Conservation (phyloP, 2,113 vertebrate genomes). For the Hippocampus abdominalis region DNA sequence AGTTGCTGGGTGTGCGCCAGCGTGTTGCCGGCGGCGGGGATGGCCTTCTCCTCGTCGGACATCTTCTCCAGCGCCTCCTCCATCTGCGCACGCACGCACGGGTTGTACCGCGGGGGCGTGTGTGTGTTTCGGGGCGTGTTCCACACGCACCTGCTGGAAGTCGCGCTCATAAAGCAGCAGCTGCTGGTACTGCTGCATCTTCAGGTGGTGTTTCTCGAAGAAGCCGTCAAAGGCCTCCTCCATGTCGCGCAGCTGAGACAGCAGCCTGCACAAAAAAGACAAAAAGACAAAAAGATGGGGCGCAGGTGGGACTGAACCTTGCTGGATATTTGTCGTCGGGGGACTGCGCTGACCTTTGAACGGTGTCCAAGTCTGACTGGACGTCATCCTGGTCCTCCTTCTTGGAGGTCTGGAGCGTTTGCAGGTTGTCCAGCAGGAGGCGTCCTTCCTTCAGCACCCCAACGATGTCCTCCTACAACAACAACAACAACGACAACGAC, state of each 20-base stretch:
- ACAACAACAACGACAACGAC: not conserved
- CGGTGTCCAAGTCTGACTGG: conserved; percentile 83
- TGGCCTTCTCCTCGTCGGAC: conserved; percentile 75
- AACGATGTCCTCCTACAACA: conserved; percentile 81
- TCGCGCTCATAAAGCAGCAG: conserved; percentile 87
- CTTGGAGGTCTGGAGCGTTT: conserved; percentile 69
- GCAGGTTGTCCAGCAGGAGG: conserved; percentile 82
- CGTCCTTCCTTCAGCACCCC: conserved; percentile 86
- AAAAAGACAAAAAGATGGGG: no score
- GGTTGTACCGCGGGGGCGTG: not conserved
- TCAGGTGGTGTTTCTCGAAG: conserved; percentile 96
- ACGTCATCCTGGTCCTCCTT: conserved; percentile 71
- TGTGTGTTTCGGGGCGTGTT: not conserved
- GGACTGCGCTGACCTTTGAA: conserved; percentile 76
- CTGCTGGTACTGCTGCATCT: conserved; percentile 92
- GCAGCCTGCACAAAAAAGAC: conserved; percentile 70
- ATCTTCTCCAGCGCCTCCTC: conserved; percentile 77
- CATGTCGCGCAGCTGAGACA: conserved; percentile 91
- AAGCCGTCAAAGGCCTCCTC: conserved; percentile 95
- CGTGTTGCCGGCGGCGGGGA: conserved; percentile 75
- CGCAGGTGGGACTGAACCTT: not conserved
- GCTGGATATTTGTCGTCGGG: not conserved
- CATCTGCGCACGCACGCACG: conserved; percentile 68
- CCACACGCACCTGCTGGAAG: conserved; percentile 84
- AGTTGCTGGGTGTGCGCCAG: conserved; percentile 80